Base-by-base conservation (phyloP, 2,797 vertebrate genomes). In the Aselliscus stoliczkanus region DNA sequence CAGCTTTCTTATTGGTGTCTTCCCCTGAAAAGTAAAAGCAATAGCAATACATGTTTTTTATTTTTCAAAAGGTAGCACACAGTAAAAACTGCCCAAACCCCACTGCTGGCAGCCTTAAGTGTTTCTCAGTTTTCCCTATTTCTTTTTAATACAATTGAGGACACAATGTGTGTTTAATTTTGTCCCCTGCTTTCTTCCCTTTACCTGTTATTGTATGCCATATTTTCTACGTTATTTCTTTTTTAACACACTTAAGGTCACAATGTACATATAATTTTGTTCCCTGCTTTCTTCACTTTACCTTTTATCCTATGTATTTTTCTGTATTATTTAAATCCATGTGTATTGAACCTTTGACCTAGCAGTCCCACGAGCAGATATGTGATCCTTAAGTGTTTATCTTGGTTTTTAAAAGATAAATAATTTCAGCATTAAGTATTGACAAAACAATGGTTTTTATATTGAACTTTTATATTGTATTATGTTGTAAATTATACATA, bases 111-210 rank as follows among this genome's bases (percentile, higher is more conserved):
- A 58, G 80, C 65, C 15, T 50, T 0, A 13, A 31, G 29, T 23
- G 0, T 31, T 25, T 25, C 56, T 39, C 42, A 13, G 0, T 12
- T 13, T 11, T 39, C 21, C 88, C 8, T 58, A 21, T 56, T 58
- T 18, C 31, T 44, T 62, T 56, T 79, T n/a, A 44, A 37, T 8
- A 4, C 31, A 0, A 6, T 44, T 44, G 47, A 65, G 17, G 20
- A 20, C 65, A 2, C 15, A 14, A 1, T 1, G 3, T 8, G 2
- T 4, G 0, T 20, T 9, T 2, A 27, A 11, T 47, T 42, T 20
- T 92, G 29, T 37, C 14, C 6, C 11, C 8, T 44, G 7, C 54
- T 47, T 56, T 67, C 17, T 39, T 5, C 11, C 4, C 12, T 62
- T 92, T n/a, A 15, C 4, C 2, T 5, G 52, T 44, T 54, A n/a